phyloP scores from a whole-genome alignment of 2,113 vertebrate species.

The Hylia prasina region DNA sequence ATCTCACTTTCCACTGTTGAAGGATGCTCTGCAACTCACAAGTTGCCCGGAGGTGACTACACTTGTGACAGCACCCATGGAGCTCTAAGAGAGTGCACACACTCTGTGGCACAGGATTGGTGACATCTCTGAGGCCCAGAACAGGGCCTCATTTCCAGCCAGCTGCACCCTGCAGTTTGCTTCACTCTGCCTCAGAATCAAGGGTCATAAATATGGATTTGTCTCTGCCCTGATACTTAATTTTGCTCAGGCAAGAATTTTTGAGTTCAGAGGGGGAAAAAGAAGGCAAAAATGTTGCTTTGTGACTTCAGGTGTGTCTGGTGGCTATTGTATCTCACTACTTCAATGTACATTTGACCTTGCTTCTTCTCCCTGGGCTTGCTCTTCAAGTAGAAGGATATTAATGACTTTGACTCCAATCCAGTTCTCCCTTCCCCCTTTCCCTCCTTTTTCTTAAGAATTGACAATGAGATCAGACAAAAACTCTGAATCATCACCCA shows the following conservation, averaged over 20 bases:
- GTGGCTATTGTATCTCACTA: not conserved
- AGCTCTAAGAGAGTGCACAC: not conserved
- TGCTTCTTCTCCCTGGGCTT: not conserved
- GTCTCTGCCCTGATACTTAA: not conserved
- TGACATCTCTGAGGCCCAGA: not conserved
- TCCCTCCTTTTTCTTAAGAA: not conserved
- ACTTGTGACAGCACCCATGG: rapidly evolving
- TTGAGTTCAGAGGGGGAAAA: not conserved
- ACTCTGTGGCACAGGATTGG: not conserved
- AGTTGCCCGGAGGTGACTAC: not conserved
- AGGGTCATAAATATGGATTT: not conserved
- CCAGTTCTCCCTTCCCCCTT: not conserved
- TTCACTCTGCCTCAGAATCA: not conserved
- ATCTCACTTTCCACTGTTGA: not conserved
- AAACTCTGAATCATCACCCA: conserved; percentile 3
- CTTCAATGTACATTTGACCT: not conserved
- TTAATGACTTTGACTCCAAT: not conserved
- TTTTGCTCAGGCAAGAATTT: not conserved
- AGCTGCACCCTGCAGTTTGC: not conserved
- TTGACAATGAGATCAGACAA: not conserved
- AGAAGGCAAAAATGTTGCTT: not conserved
- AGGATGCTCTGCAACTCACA: not conserved
- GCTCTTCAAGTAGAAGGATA: not conserved
- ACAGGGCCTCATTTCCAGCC: not conserved
- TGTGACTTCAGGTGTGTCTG: not conserved